Conservation (phyloP, 2,113 vertebrate genomes). For the Fulmarus glacialis region DNA sequence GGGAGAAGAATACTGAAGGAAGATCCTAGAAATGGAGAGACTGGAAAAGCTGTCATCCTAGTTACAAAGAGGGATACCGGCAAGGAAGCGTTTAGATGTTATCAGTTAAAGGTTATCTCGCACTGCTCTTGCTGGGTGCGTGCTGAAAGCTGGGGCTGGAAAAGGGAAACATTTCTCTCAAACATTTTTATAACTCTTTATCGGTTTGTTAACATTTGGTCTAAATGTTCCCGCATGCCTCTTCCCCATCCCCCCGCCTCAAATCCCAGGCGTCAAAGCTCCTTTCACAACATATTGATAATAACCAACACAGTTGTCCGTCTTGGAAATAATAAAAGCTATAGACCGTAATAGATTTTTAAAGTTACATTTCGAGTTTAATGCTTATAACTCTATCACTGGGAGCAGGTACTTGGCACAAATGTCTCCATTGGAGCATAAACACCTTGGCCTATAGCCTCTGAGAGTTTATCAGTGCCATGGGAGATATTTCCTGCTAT, state of each 20-base stretch:
- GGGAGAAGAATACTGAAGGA: neutral
- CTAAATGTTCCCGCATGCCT: neutral
- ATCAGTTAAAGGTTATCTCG: neutral
- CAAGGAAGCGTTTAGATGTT: neutral
- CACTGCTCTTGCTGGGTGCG: neutral
- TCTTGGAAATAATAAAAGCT: constrained; percentile 71
- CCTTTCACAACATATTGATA: constrained; percentile 65
- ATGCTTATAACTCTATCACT: constrained; percentile 73
- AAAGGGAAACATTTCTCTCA: constrained; percentile 15
- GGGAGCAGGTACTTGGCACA: constrained; percentile 71
- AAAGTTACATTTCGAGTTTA: constrained; percentile 67
- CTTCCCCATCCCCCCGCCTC: neutral
- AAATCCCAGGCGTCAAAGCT: constrained; percentile 33
- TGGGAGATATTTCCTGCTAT: constrained; percentile 69
- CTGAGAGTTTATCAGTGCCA: constrained; percentile 71
- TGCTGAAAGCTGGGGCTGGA: neutral
- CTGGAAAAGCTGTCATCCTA: neutral
- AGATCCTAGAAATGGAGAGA: neutral
- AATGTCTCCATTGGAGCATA: constrained; percentile 71
- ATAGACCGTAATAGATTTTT: constrained; percentile 65
- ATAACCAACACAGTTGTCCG: constrained; percentile 66
- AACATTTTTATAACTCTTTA: constrained; percentile 3
- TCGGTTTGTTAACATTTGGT: constrained; percentile 46
- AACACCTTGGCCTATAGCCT: constrained; percentile 75
- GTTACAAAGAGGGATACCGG: neutral